Base-by-base conservation (phyloP, 2,888 invertebrate species). In the Brachylomia viminalis region DNA sequence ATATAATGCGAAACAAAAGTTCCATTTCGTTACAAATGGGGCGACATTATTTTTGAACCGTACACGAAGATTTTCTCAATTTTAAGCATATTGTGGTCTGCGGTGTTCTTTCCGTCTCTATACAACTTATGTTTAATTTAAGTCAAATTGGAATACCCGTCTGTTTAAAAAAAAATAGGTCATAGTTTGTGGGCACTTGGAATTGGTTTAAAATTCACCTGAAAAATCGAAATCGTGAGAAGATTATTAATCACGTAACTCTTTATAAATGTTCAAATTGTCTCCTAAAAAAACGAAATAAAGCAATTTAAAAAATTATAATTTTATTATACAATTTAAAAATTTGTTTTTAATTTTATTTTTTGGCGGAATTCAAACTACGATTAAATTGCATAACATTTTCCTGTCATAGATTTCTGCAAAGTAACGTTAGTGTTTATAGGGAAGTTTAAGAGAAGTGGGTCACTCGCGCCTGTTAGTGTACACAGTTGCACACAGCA, bases 391-490 rank as follows among this genome's bases (percentile, higher is more conserved):
- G 23, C 23, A 23, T 23, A 7, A 10, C 6, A 27, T 30, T 30
- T 30, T 42, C 13, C 10, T 65, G 13, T 8, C 13, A 65, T 45
- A 3, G 45, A 20, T 20, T 65, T 66, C 8, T 8, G 20, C 23
- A 65, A 30, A 30, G 10, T 42, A 66, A 69, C 58, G 76, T 85
- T 79, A 85, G 79, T 89, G 84, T 87, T 86, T 85, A 83, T 84
- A 81, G 67, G 80, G 73, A 82, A 85, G 77, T 79, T 83, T 74
- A 79, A 65, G 77, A 78, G 80, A 89, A 88, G 79, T 91, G 90
- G 90, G 90, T 89, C 91, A 91, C 73, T 68, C 67, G 45, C 27
- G 6, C 56, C 30, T 49, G 83, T 52, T 45, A 42, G 88, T 89
- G 65, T 87, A 78, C 88, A 85, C 82, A 84, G 84, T 79, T 79